Evolutionary conservation across 2,797 vertebrate genomes (phyloP), one percentile per base, ranked within the genome.

Genomic region (Anas bernieri): DNA sequence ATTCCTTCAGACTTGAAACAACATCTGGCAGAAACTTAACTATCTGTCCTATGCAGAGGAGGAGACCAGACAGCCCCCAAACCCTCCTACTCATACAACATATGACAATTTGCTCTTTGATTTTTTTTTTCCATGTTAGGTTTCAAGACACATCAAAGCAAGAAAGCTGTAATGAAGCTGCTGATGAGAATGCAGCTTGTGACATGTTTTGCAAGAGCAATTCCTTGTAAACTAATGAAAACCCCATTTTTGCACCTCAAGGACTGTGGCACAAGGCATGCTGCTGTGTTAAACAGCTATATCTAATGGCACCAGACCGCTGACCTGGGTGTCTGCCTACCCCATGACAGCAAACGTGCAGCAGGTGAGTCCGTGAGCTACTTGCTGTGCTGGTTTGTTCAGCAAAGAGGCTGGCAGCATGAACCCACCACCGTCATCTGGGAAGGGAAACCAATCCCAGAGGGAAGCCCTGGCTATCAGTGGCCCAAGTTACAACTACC

Each of bases 401-500:
- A 72, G 18, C 37, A 26, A 70, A 62, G 45, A 52, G 25, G 2
- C 33, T 16, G 33, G 55, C 7, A 46, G 23, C 39, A n/a, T 0
- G 0, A 1, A 1, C 8, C 7, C 21, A 11, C 9, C 12, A 14
- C 28, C 16, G 4, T 22, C 37, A 17, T 30, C 20, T 37, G 12
- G 1, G 30, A 59, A 70, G 25, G 37, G 10, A 69, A 45, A 20
- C 3, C 28, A 37, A 31, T 56, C 20, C 54, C 61, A 9, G 18
- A 69, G 12, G 1, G 30, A 59, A 70, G 25, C 1, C 3, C 25
- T 52, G n/a, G 5, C 15, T 33, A 28, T 48, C 33, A 25, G 31
- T 12, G 61, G 31, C 14, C 31, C 0, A 0, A 62, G 11, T 3
- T 41, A 54, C 3, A 61, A 4, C 6, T 35, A 5, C 6, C 22